These are phyloP conservation scores for Drosophila recens DNA, from an alignment of 2,888 invertebrate genomes.

Conservation along the genomic window DNA sequence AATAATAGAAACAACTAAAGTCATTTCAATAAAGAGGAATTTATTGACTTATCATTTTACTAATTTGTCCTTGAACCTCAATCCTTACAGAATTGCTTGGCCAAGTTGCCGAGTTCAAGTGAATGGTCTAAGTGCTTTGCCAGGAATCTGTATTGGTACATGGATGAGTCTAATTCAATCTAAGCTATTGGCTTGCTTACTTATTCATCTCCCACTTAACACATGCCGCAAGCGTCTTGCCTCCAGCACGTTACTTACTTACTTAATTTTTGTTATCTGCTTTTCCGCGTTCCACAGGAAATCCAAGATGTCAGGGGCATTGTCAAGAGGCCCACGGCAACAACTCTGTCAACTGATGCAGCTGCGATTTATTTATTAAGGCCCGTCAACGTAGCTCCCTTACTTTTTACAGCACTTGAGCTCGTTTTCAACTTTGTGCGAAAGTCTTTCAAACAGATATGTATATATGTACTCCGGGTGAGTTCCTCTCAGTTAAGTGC, in stretches of 20 bases:
- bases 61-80: neutral
- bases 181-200: slow-evolving; percentile 46
- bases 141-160: slow-evolving; percentile 7
- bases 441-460: slow-evolving; percentile 22
- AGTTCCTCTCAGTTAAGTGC: slow-evolving; percentile 28
- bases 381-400: slow-evolving; percentile 28
- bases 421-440: slow-evolving; percentile 48
- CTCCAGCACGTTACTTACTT: slow-evolving; percentile 34
- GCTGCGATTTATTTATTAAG: slow-evolving; percentile 76
- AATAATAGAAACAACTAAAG: too few species aligned
- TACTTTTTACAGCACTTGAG: slow-evolving; percentile 36
- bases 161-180: slow-evolving; percentile 39
- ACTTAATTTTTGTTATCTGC: slow-evolving; percentile 64
- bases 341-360: slow-evolving; percentile 61
- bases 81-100: neutral
- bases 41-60: neutral
- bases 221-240: slow-evolving; percentile 31
- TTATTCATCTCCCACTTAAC: slow-evolving; percentile 50
- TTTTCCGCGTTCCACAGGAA: slow-evolving; percentile 64
- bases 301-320: slow-evolving; percentile 62
- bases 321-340: slow-evolving; percentile 53
- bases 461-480: neutral
- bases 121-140: slow-evolving; percentile 34
- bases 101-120: slow-evolving; percentile 17
- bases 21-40: neutral